Evolutionary conservation across 2,797 vertebrate species (phyloP), one percentile per base, ranked within the genome.

Genomic region (Mionectes olivaceus): DNA sequence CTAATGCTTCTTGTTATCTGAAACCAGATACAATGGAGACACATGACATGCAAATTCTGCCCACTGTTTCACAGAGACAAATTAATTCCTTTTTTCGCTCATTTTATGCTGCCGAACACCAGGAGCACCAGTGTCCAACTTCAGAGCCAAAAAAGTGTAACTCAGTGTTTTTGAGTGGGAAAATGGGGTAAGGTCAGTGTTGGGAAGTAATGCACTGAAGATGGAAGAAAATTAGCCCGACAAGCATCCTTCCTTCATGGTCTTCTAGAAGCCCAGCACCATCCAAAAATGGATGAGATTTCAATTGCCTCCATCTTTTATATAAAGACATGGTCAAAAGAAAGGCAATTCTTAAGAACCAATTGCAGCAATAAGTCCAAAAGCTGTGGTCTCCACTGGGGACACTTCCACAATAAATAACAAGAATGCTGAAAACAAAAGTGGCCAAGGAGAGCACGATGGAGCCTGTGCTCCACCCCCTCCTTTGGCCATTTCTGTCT

Each of bases 61-160:
- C 80, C 78, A 32, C 39, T 90, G 64, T 80, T 91, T 89, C 88
- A 91, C 25, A 91, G 86, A 95, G 88, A 89, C 64, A 90, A 90
- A 82, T 5, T 30, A 33, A 92, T 83, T 91, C 77, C 90, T 94
- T 96, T 96, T 96, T 96, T 96, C 22, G 77, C 95, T 96, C 95
- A 49, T 88, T 87, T 91, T 83, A 91, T 1, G 3, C 41, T 90
- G 85, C 74, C 37, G 59, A 93, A 96, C 93, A 94, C 68, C 80
- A 87, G 70, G 60, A 87, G 46, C 59, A 67, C 60, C 74, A 76
- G 93, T 19, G 57, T 94, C 88, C 77, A 95, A 90, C 64, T 84
- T 79, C 57, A 94, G 95, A 96, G 96, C 95, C 95, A 97, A 97
- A 96, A 96, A 96, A 96, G 91, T 64, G 35, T 77, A 87, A 83